Evolutionary conservation across 1,140 invertebrate genomes (phyloP).

Genomic region (Agrypnia vestita): DNA sequence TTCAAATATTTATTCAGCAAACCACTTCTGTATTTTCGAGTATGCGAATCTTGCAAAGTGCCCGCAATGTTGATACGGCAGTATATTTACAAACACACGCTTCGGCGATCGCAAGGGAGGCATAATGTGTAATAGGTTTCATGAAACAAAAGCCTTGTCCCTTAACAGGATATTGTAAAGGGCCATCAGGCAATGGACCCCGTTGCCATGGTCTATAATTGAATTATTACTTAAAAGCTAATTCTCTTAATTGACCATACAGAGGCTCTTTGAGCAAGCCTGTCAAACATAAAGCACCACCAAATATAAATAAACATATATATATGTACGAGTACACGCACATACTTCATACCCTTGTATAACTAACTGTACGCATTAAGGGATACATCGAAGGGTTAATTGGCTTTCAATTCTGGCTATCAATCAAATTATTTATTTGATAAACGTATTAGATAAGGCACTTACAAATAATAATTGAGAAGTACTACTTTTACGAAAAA

Average conservation of each 20-base stretch:
- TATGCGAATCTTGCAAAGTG: conserved; percentile 28
- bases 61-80: background rate
- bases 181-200: conserved; percentile 32
- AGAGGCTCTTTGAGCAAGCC: conserved; percentile 58
- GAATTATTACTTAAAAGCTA: conserved; percentile 61
- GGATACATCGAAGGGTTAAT: background rate
- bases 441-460: no score
- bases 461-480: no score
- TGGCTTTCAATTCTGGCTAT: no score
- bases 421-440: no score
- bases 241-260: conserved; percentile 60
- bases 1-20: conserved; percentile 28
- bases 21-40: conserved; percentile 25
- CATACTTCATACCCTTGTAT: background rate
- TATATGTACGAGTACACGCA: no score
- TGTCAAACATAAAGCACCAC: conserved; percentile 47
- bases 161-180: conserved; percentile 54
- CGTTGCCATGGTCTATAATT: conserved; percentile 57
- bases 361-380: background rate
- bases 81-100: conserved; percentile 42
- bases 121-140: conserved; percentile 50
- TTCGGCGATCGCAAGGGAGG: conserved; percentile 18
- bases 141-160: conserved; percentile 57
- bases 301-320: background rate
- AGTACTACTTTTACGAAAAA: no score